Percentiles rank a stretch among this genome's conserved stretches.
phyloP scores from a whole-genome alignment of 2,797 vertebrate species.

The Euphonia xanthogaster region DNA sequence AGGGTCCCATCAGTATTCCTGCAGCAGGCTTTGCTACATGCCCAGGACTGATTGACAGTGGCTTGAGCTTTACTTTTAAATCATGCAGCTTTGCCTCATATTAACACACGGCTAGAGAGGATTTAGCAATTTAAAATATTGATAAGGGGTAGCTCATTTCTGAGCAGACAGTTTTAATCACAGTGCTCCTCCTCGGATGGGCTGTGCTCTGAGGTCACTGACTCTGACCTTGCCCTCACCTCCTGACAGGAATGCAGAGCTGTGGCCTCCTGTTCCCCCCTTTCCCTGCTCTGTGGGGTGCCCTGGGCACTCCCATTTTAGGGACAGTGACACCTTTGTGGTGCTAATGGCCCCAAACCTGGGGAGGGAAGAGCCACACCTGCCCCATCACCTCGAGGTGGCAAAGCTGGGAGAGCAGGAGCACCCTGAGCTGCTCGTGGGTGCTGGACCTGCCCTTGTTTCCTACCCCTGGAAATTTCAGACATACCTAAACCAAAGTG shows the following conservation, averaged over 20 bases:
- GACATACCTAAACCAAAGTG: not conserved
- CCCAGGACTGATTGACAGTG: not conserved
- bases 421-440: not conserved
- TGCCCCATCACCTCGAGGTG: not conserved
- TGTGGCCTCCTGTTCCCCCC: fast-evolving
- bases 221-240: not conserved
- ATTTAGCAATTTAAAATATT: slow-evolving; percentile 48
- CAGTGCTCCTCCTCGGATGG: fast-evolving
- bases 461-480: not conserved
- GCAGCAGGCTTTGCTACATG: not conserved
- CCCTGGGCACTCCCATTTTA: not conserved
- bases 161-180: not conserved
- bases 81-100: not conserved
- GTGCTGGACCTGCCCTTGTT: not conserved
- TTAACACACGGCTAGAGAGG: slow-evolving; percentile 21
- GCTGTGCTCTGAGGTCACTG: not conserved
- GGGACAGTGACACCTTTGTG: not conserved
- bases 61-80: slow-evolving; percentile 37
- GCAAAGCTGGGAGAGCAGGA: fast-evolving
- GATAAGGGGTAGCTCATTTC: slow-evolving; percentile 26
- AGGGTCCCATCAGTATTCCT: slow-evolving; percentile 5
- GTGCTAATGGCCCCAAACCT: not conserved
- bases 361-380: not conserved
- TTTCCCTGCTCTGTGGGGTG: not conserved
- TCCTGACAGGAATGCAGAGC: not conserved